A percentile compares a stretch with the other conserved stretches of the same genome.
phyloP scores from a whole-genome alignment of 2,888 invertebrate species.

The Nysson spinosus region DNA sequence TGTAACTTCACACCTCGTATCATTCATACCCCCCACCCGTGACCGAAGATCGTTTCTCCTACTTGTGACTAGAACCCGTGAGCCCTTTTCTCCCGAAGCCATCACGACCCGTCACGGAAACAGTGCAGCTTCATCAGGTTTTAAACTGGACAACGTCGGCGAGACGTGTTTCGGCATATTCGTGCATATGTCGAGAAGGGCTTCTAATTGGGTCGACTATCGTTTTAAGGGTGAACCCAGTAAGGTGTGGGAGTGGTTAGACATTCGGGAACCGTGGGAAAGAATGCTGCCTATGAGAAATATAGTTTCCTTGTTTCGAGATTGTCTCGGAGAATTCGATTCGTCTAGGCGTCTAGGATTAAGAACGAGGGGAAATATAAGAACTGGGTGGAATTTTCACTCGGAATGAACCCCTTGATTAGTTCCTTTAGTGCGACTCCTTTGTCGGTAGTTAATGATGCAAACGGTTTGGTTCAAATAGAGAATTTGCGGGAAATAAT shows the following conservation, averaged over 20 bases:
- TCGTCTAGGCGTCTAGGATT: too few relatives aligned
- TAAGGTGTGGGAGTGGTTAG: not conserved
- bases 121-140: not conserved
- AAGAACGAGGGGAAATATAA: too few relatives aligned
- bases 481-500: too few relatives aligned
- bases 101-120: slow-evolving; percentile 13
- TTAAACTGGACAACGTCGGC: slow-evolving; percentile 7
- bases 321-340: too few relatives aligned
- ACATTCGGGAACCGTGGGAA: slow-evolving; percentile 3
- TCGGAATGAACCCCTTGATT: too few relatives aligned
- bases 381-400: too few relatives aligned
- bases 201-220: slow-evolving; percentile 38
- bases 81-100: slow-evolving; percentile 33
- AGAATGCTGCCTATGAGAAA: too few relatives aligned
- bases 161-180: slow-evolving; percentile 8
- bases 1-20: slow-evolving; percentile 59
- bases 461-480: too few relatives aligned
- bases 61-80: slow-evolving; percentile 34
- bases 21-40: slow-evolving; percentile 46
- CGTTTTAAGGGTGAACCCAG: slow-evolving; percentile 20
- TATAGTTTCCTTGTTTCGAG: too few relatives aligned
- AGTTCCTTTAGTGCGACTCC: too few relatives aligned
- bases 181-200: not conserved
- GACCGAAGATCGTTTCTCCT: slow-evolving; percentile 25
- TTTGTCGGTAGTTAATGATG: too few relatives aligned